Conservation (phyloP, 2,113 vertebrate genomes). For the Cygnus atratus region DNA sequence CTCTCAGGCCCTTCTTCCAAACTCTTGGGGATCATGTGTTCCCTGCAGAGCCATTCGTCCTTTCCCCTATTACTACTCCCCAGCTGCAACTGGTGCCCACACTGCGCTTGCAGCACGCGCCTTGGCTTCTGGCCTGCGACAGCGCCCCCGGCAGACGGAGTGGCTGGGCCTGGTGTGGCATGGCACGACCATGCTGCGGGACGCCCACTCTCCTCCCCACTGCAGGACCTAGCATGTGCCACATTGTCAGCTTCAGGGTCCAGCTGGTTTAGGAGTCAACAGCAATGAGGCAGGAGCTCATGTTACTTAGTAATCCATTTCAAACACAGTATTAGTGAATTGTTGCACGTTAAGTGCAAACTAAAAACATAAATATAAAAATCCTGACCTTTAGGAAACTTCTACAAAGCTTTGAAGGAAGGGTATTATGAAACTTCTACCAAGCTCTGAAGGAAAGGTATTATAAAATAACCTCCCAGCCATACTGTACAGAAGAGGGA, state of each 20-base stretch:
- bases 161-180: rapidly evolving
- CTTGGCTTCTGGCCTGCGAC: neutral
- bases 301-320: neutral
- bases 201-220: rapidly evolving
- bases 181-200: rapidly evolving
- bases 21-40: rapidly evolving
- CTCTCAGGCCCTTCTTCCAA: neutral
- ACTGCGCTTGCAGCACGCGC: neutral
- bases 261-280: neutral
- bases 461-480: neutral
- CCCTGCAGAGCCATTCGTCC: neutral
- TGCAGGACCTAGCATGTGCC: rapidly evolving
- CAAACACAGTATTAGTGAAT: neutral
- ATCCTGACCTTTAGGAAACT: neutral
- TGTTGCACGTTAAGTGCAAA: neutral
- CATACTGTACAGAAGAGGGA: neutral
- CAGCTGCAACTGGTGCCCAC: neutral
- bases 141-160: neutral
- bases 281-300: neutral
- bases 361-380: neutral
- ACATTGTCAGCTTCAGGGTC: neutral
- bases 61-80: neutral
- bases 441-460: neutral
- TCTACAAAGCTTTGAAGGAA: neutral
- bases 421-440: neutral